phyloP scores from a whole-genome alignment of 2,113 vertebrate genomes.

The Amphiprion percula region DNA sequence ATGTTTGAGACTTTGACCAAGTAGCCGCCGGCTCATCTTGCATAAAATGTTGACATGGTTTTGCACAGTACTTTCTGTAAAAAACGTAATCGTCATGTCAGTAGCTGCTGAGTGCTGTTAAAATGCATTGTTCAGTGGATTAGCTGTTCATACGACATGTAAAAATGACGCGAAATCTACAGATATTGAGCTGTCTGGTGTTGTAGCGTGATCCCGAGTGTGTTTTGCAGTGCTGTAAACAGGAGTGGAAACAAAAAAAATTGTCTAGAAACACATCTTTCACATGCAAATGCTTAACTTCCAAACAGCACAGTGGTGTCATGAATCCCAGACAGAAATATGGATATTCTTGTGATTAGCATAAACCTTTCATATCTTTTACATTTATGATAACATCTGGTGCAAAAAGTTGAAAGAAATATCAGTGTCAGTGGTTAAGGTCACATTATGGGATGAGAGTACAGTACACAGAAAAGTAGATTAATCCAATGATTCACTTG shows the following conservation, averaged over 20 bases:
- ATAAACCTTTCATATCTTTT: constrained; percentile 13
- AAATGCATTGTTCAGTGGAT: constrained; percentile 49
- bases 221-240: constrained; percentile 54
- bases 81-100: constrained; percentile 44
- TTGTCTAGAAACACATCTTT: constrained; percentile 19
- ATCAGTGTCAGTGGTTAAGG: constrained; percentile 14
- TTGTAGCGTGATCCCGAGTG: constrained; percentile 27
- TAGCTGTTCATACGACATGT: constrained; percentile 22
- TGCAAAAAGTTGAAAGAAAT: constrained; percentile 27
- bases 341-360: not conserved
- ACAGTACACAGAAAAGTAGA: constrained; percentile 25
- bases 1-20: constrained; percentile 49
- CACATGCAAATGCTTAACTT: constrained; percentile 31
- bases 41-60: constrained; percentile 72
- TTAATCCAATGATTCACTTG: constrained; percentile 2
- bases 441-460: constrained; percentile 46
- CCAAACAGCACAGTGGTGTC: constrained; percentile 21
- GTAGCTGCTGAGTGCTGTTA: constrained; percentile 71
- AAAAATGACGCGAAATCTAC: constrained; percentile 46
- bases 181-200: constrained; percentile 39
- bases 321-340: constrained; percentile 39
- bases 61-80: constrained; percentile 48
- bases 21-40: constrained; percentile 62
- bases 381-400: constrained; percentile 22
- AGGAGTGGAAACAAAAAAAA: constrained; percentile 31